Base-by-base conservation (phyloP, 2,888 invertebrate species). In the Lycaena phlaeas region DNA sequence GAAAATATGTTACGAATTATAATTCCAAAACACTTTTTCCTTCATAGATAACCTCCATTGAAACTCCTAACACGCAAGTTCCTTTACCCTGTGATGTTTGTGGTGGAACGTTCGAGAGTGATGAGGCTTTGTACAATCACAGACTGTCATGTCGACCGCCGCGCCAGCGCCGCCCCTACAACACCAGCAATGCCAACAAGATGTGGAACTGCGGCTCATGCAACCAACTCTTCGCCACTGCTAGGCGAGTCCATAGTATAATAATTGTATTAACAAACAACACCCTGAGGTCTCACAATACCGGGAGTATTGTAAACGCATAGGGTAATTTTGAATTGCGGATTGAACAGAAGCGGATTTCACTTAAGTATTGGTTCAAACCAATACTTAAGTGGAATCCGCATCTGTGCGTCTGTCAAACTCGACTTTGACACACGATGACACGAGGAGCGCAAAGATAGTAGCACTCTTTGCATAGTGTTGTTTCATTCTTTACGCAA, bases 171-270 rank as follows among this genome's bases (percentile, higher is more conserved):
- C 61, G 75, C 3, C 48, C 65, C 0, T 79, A 68, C 47, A 57
- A 61, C 0, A 65, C 58, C 10, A 54, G 47, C 6, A 68, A 56
- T 27, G 74, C 47, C 28, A 74, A 54, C 28, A 84, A 84, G 57
- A 82, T 84, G 82, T 84, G 82, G 82, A 84, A 84, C 49, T 84
- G 82, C 46, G 82, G 82, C 0, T 84, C 82, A 14, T 84, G 84
- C 37, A 82, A 84, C 41, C 84, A 84, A 53, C 65, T 84, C 1
- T 84, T 84, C 53, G 59, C 70, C 36, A 81, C 79, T 7, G 84
- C 84, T 12, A 74, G 84, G 81, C 79, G 56, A 25, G 7, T 10
- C 25, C 25, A 15, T 26, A 11, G 40, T 41, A 11, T 7, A 36
- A 29, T 31, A 14, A 25, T 42, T 11, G 22, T 27, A 14, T 6